Percentiles rank a stretch among this genome's conserved stretches.
Conservation (phyloP, 2,888 invertebrate genomes). For the Physocephala rufipes region DNA sequence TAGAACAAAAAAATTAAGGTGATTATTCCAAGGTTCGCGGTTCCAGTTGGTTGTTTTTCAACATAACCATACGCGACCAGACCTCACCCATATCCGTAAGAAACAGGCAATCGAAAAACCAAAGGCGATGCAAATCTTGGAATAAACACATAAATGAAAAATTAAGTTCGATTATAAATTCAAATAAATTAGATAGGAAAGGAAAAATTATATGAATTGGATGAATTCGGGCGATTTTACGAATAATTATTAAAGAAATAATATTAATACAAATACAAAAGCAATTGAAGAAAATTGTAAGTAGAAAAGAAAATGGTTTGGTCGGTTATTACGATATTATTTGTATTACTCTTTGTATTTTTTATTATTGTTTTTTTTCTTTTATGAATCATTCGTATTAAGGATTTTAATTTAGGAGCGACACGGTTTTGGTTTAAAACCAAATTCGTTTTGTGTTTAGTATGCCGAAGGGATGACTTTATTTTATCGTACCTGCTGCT, state of each 20-base stretch:
- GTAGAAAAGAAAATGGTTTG: slow-evolving; percentile 47
- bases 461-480: slow-evolving; percentile 35
- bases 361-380: slow-evolving; percentile 24
- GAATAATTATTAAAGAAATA: background rate
- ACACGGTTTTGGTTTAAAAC: background rate
- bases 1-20: too few species aligned
- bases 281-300: background rate
- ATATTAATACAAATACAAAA: background rate
- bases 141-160: too few species aligned
- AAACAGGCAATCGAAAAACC: too few species aligned
- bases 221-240: slow-evolving; percentile 15
- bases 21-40: too few species aligned
- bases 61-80: too few species aligned
- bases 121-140: too few species aligned
- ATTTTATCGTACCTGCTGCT: slow-evolving; percentile 11
- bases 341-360: too few species aligned
- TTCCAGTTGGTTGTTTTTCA: too few species aligned
- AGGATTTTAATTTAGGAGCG: slow-evolving; percentile 23
- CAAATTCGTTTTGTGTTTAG: slow-evolving; percentile 4
- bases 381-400: slow-evolving; percentile 29
- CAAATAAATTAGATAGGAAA: slow-evolving; percentile 20
- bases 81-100: too few species aligned
- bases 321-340: slow-evolving; percentile 40
- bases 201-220: background rate
- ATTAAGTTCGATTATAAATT: background rate